Evolutionary conservation across 1,140 invertebrate genomes (phyloP), one percentile per base, ranked within the genome.

Genomic region (Lordiphosa stackelbergi): DNA sequence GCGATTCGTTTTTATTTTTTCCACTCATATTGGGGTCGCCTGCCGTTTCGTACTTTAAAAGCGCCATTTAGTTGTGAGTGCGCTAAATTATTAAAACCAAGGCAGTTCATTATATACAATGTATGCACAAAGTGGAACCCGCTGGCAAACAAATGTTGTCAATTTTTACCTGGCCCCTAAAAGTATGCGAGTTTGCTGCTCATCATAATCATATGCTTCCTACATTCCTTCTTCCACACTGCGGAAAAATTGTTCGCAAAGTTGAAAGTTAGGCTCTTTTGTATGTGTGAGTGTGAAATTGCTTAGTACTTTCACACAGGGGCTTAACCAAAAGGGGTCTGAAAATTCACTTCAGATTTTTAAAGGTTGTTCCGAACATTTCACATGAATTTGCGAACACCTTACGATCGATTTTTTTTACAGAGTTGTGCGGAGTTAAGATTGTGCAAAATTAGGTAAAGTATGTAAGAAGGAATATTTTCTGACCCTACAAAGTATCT

Each of bases 21-120:
- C 56, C 53, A 19, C 68, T 41, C 48, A 53, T 71, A 69, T 70
- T 70, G 70, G 62, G 74, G 63, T 79, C 71, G 75, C 62, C 75
- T 81, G 75, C 59, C 73, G 37, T 75, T 55, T 65, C 54, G 59
- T 79, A 74, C 75, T 79, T 79, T 79, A 79, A 79, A 81, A 58
- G 75, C 77, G 66, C 65, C 75, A 81, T 79, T 79, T 79, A 79
- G 61, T 79, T 56, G 49, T 12, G 58, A 75, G 53, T 60, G 58
- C 43, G 75, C 71, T 79, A 55, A 79, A 79, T 79, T 79, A 79
- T 79, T 79, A 79, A 79, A 75, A 81, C 62, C 71, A 81, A 45
- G 37, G 42, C 60, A 81, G 77, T 79, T 79, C 62, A 71, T 79
- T 79, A 81, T 71, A 71, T 75, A 58, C 75, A 61, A 70, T 69